Evolutionary conservation across 2,888 invertebrate genomes (phyloP), one percentile per base, ranked within the genome.

Genomic region (Resseliella maxima): DNA sequence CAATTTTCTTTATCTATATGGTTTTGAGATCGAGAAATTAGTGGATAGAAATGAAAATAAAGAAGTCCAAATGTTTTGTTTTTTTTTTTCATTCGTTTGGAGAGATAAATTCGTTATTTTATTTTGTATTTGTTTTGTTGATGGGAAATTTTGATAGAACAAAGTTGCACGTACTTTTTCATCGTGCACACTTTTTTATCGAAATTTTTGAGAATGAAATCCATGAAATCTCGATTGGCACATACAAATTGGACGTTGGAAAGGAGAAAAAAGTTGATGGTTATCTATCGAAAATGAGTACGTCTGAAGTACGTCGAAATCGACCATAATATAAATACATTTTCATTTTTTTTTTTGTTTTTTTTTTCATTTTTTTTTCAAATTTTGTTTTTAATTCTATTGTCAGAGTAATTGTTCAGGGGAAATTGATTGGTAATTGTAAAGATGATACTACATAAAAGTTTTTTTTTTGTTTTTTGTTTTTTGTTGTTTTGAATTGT

Each of bases 91-190:
- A 1, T 27, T 72, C 59, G 59, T 31, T 72, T 72, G 27, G 72
- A 72, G 72, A 72, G 72, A 72, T 72, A 72, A 72, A 72, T 72
- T 72, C 72, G 72, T 72, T 27, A 15, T 72, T 72, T 31, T 59
- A 24, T 59, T 59, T 59, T 59, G 3, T n/a, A 3, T 59, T 1
- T 24, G n/a, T 59, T 2, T 24, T 24, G n/a, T 59, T 24, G 31
- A 24, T 59, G 50, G 10, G 18, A 15, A 18, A 18, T 12, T 41
- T 50, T 59, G 59, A 59, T 1, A 27, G 59, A 59, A 27, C 59
- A 27, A 27, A 59, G 27, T n/a, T 27, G 15, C 59, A 24, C 27
- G 15, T 2, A 59, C 6, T 59, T 59, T 59, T 8, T 41, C 12
- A 41, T 41, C 41, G 12, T 41, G 41, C 41, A 41, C 5, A 8